phyloP scores from a whole-genome alignment of 2,797 vertebrate species.

The Xerus rutilus region DNA sequence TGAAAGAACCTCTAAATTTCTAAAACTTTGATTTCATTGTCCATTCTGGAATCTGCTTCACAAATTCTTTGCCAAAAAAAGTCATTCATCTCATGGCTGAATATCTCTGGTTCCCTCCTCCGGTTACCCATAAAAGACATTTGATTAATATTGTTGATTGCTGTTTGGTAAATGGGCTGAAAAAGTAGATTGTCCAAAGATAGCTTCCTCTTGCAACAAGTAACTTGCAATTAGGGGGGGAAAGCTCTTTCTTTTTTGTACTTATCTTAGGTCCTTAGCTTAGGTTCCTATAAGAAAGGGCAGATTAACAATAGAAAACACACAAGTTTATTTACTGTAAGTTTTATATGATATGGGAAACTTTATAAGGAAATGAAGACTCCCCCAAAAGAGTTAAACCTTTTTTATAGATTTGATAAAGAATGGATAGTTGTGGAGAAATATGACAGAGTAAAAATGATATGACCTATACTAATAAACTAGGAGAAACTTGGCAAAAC shows the following conservation, averaged over 20 bases:
- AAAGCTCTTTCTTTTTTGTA: not conserved
- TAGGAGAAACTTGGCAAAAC: not conserved
- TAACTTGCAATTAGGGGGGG: not conserved
- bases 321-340: not conserved
- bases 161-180: constrained; percentile 54
- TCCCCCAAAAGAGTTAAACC: not conserved
- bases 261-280: not conserved
- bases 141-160: constrained; percentile 47
- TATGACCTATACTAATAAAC: not conserved
- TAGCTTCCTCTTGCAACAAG: constrained; percentile 33
- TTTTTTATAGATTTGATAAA: not conserved
- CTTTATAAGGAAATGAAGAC: not conserved
- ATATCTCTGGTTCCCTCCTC: constrained; percentile 45
- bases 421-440: not conserved
- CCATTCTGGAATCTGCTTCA: not conserved
- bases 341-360: not conserved
- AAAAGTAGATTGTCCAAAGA: constrained; percentile 25
- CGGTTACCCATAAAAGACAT: constrained; percentile 38
- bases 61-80: constrained; percentile 48
- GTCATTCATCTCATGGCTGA: constrained; percentile 35
- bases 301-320: not conserved
- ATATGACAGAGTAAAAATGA: not conserved
- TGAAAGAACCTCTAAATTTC: constrained; percentile 16
- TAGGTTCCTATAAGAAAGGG: not conserved
- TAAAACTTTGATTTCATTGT: constrained; percentile 48